Evolutionary conservation across 2,797 vertebrate genomes (phyloP).

Genomic region (Melanotaenia parkinsoni): DNA sequence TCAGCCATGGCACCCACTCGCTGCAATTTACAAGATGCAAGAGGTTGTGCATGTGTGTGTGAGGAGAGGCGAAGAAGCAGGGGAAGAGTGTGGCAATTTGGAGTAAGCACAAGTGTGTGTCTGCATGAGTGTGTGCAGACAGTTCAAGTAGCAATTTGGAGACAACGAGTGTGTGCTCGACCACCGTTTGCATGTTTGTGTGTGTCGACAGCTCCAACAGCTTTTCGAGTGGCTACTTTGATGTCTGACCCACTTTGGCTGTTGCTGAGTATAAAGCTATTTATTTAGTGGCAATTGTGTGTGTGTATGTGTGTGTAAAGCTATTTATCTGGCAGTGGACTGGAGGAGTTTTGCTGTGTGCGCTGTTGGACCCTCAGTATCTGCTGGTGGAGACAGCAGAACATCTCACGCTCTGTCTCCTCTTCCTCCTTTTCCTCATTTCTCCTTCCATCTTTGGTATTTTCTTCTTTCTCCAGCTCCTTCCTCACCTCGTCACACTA

Average conservation of each 20-base stretch:
- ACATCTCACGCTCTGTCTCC: constrained; percentile 52
- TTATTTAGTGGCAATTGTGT: constrained; percentile 68
- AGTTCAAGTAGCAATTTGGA: constrained; percentile 77
- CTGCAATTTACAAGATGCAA: constrained; percentile 66
- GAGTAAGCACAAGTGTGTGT: constrained; percentile 62
- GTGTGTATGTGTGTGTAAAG: constrained; percentile 36
- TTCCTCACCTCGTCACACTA: not conserved
- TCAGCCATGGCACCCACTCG: constrained; percentile 63
- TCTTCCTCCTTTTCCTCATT: constrained; percentile 11
- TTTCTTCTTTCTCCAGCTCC: constrained; percentile 15
- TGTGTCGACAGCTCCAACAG: constrained; percentile 69
- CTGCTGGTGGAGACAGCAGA: constrained; percentile 59
- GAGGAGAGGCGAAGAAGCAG: not conserved
- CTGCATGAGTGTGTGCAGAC: constrained; percentile 58
- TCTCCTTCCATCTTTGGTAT: constrained; percentile 18
- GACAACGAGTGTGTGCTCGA: constrained; percentile 52
- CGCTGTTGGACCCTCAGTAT: constrained; percentile 62
- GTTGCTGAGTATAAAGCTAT: constrained; percentile 80
- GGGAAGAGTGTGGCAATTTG: constrained; percentile 67
- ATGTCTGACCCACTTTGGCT: constrained; percentile 83
- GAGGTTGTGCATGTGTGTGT: constrained; percentile 36
- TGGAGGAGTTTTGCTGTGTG: constrained; percentile 56
- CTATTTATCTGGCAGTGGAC: constrained; percentile 70
- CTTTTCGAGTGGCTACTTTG: constrained; percentile 80
- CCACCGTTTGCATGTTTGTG: constrained; percentile 31